Percentiles rank a stretch among this genome's conserved stretches.
phyloP scores from a whole-genome alignment of 2,797 vertebrate genomes.

The Rhincodon typus region DNA sequence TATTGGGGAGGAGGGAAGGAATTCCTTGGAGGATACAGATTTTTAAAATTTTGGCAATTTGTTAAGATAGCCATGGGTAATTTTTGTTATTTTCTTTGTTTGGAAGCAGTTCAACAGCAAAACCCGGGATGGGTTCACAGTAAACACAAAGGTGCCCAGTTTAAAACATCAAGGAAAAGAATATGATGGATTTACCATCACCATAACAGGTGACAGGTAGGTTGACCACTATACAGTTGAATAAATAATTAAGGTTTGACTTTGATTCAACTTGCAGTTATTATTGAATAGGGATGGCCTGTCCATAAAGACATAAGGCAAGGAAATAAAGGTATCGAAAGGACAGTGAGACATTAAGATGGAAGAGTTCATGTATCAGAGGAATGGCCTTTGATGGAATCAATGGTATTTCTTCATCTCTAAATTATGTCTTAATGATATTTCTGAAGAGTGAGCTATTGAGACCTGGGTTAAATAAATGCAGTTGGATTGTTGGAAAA shows the following conservation, averaged over 20 bases:
- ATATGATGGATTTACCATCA: conserved; percentile 91
- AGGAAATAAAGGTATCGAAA: too few relatives aligned
- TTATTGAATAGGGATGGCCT: background rate
- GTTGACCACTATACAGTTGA: conserved; percentile 41
- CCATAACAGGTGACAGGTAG: conserved; percentile 93
- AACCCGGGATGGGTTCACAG: conserved; percentile 95
- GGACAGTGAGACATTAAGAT: background rate
- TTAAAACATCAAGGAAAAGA: conserved; percentile 85
- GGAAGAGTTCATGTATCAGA: background rate
- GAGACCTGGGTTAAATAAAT: background rate
- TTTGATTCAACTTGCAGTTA: background rate
- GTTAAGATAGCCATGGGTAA: background rate
- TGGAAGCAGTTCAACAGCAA: conserved; percentile 98
- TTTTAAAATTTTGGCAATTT: background rate
- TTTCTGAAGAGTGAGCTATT: background rate
- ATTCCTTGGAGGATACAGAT: background rate
- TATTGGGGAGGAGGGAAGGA: background rate
- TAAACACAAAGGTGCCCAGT: conserved; percentile 94
- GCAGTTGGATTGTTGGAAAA: background rate
- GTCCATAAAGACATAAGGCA: background rate
- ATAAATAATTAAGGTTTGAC: background rate
- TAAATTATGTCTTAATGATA: background rate
- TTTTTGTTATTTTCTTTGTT: conserved; percentile 36
- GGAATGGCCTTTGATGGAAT: background rate
- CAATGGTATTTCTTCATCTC: background rate